These are phyloP conservation scores for Coptodon rendalli DNA, from an alignment of 2,113 vertebrate genomes.

Conservation along the genomic window DNA sequence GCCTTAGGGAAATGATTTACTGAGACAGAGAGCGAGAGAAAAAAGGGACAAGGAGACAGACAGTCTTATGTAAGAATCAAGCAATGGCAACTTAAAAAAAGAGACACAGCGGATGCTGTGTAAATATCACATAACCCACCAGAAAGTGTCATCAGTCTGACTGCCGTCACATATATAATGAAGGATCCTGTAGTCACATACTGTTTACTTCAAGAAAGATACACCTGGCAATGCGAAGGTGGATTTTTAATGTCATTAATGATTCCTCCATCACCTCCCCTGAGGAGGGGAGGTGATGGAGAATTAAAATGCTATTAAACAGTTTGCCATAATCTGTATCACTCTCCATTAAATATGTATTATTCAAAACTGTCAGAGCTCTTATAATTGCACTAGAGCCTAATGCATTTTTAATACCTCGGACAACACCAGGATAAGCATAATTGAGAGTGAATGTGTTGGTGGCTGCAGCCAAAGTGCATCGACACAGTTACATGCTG, in stretches of 20 bases:
- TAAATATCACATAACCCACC: conserved; percentile 29
- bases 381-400: conserved; percentile 41
- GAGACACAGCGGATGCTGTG: not conserved
- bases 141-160: conserved; percentile 4
- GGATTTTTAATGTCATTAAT: not conserved
- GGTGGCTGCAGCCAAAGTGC: conserved; percentile 12
- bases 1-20: conserved; percentile 54
- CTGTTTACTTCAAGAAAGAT: not conserved
- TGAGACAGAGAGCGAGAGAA: conserved; percentile 34
- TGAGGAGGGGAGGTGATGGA: not conserved
- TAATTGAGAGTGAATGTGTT: conserved; percentile 17
- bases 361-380: conserved; percentile 42
- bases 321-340: conserved; percentile 32
- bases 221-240: not conserved
- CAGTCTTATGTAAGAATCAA: conserved; percentile 56
- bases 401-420: conserved; percentile 58
- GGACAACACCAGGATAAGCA: conserved; percentile 22
- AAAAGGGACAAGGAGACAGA: conserved; percentile 19
- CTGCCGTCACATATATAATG: not conserved
- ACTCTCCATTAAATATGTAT: conserved; percentile 50
- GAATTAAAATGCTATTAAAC: conserved; percentile 52
- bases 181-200: not conserved
- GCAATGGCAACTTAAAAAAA: conserved; percentile 11
- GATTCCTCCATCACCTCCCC: not conserved
- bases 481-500: not conserved